Evolutionary conservation across 2,888 invertebrate species (phyloP), one percentile per base, ranked within the genome.

Genomic region (Mimumesa dahlbomi): DNA sequence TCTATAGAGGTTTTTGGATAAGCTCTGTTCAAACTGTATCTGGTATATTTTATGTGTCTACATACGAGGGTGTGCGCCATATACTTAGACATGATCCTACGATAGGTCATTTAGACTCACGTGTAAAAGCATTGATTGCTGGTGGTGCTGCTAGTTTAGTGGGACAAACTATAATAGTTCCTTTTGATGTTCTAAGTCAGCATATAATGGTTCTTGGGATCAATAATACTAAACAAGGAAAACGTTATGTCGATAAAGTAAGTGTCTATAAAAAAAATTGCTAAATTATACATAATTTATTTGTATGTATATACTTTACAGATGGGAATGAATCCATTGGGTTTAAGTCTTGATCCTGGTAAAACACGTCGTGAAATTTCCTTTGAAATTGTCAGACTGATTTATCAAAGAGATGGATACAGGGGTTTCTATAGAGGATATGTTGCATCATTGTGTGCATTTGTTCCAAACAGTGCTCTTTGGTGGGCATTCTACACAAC

Each of bases 401-500:
- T 98, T 77, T 94, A 97, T 89, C 90, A 92, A 53, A 91, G 93
- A 65, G 96, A 98, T 89, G 98, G 98, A 0, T 87, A 96, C 1
- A 88, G 91, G 62, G 98, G 98, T 0, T 98, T 97, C 90, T 99
- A 98, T 89, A 91, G 98, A 64, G 98, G 98, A 0, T 99, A 98
- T 87, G 91, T 94, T 21, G 97, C 98, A 0, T 98, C 98, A 22
- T 90, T 99, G 9, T 94, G 95, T 79, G 95, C 97, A 0, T 98
- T 97, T 89, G 98, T 98, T 45, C 98, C 98, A 11, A 98, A 97
- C 90, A 97, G 97, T 14, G 98, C 98, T n/a, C 92, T 98, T 45
- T 98, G 98, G 98, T 99, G 98, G 98, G 95, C 94, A 16, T 94
- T 98, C 82, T 98, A 98, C 89, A 97, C 97, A 75, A 91, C 95